These are phyloP conservation scores for Oasisia sp. DNA, from an alignment of 2,888 invertebrate genomes.

Conservation along the genomic window DNA sequence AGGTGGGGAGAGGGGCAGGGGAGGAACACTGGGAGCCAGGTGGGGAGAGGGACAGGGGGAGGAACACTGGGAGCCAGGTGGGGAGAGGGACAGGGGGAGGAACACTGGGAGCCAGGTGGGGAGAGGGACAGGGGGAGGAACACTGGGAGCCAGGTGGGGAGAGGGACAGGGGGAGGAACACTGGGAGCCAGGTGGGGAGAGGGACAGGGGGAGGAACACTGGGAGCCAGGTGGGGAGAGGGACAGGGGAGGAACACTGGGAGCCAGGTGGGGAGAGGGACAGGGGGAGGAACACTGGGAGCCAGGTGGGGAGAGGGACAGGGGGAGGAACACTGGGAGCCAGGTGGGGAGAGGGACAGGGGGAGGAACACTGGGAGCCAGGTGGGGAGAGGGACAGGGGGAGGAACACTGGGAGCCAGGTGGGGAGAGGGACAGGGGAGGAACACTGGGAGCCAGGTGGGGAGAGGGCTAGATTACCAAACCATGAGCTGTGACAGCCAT, in stretches of 20 bases:
- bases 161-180: conserved; percentile 45
- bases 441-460: neutral
- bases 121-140: neutral
- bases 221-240: neutral
- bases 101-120: conserved; percentile 52
- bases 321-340: conserved; percentile 50
- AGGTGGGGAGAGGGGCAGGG: conserved; percentile 36
- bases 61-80: neutral
- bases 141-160: neutral
- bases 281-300: neutral
- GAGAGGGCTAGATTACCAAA: too few relatives aligned
- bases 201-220: neutral
- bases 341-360: conserved; percentile 42
- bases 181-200: conserved; percentile 51
- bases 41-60: conserved; percentile 28
- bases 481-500: too few relatives aligned
- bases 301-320: conserved; percentile 30
- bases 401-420: conserved; percentile 54
- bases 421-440: neutral
- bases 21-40: conserved; percentile 52
- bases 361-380: neutral
- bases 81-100: conserved; percentile 46
- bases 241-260: conserved; percentile 45
- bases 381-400: conserved; percentile 41
- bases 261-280: conserved; percentile 47